Percentiles rank a stretch among this genome's conserved stretches.
Conservation (phyloP, 2,888 invertebrate species). For the Zonitis immaculata region DNA sequence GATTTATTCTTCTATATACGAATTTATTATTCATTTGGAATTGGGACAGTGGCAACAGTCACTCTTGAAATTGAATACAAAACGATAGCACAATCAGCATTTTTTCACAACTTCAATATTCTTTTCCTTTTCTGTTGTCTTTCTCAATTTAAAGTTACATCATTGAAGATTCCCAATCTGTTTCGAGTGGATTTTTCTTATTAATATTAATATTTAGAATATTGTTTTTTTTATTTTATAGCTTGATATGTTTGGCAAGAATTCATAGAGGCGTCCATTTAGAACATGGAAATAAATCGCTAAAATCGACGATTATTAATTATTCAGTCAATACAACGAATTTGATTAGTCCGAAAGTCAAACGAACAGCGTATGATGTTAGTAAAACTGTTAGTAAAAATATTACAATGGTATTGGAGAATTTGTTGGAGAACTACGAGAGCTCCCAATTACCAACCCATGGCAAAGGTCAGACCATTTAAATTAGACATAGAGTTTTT, state of each 20-base stretch:
- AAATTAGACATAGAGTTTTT: too few species aligned
- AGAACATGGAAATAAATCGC: slow-evolving; percentile 27
- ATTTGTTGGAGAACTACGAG: slow-evolving; percentile 84
- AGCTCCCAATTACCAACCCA: slow-evolving; percentile 87
- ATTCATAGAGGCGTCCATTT: slow-evolving; percentile 24
- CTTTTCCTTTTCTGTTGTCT: not conserved
- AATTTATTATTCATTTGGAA: not conserved
- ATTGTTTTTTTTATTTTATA: slow-evolving; percentile 1
- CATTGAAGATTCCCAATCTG: not conserved
- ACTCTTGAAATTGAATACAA: slow-evolving; percentile 25
- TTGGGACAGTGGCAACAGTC: not conserved
- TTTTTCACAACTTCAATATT: slow-evolving; percentile 16
- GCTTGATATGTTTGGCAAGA: slow-evolving; percentile 1
- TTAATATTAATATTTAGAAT: not conserved
- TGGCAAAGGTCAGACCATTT: slow-evolving; percentile 72
- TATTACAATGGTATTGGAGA: slow-evolving; percentile 79
- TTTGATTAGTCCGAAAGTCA: slow-evolving; percentile 3
- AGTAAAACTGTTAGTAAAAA: slow-evolving; percentile 76
- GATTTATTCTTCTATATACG: not conserved
- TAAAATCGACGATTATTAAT: slow-evolving; percentile 32
- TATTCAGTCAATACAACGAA: slow-evolving; percentile 21
- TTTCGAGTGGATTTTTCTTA: not conserved
- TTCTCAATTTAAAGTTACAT: not conserved
- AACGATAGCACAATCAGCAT: slow-evolving; percentile 37
- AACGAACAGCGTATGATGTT: slow-evolving; percentile 31